Conservation (phyloP, 2,888 invertebrate genomes). For the Cataglyphis rosenhaueri region DNA sequence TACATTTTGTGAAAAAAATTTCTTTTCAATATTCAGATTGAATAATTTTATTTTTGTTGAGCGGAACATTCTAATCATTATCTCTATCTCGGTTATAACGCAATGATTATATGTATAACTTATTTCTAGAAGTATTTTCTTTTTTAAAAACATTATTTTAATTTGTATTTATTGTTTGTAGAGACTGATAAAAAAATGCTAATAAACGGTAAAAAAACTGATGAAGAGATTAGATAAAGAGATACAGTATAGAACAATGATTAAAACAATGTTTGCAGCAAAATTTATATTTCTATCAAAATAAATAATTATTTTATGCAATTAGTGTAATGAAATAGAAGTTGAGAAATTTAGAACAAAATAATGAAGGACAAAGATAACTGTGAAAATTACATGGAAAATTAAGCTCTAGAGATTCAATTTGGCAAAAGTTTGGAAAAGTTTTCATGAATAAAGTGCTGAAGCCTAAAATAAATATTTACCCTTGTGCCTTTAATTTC, state of each 20-base stretch:
- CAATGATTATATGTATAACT: not conserved
- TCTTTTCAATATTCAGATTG: not conserved
- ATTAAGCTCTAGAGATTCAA: constrained; percentile 22
- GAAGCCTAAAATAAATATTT: constrained; percentile 35
- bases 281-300: not conserved
- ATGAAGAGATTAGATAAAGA: not conserved
- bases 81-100: not conserved
- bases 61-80: constrained; percentile 1
- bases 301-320: not conserved
- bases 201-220: not conserved
- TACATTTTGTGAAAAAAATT: not conserved
- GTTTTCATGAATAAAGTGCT: constrained; percentile 8
- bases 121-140: not conserved
- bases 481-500: constrained; percentile 25
- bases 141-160: not conserved
- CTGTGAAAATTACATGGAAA: constrained; percentile 23
- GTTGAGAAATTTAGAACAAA: not conserved
- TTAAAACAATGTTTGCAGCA: not conserved
- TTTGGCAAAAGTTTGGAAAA: constrained; percentile 15
- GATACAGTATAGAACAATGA: not conserved
- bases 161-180: not conserved
- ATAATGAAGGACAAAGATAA: not conserved
- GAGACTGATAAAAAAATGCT: not conserved
- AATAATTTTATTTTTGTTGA: not conserved
- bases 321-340: not conserved